Base-by-base conservation (phyloP, 2,113 vertebrate species). In the Lepus timidus region DNA sequence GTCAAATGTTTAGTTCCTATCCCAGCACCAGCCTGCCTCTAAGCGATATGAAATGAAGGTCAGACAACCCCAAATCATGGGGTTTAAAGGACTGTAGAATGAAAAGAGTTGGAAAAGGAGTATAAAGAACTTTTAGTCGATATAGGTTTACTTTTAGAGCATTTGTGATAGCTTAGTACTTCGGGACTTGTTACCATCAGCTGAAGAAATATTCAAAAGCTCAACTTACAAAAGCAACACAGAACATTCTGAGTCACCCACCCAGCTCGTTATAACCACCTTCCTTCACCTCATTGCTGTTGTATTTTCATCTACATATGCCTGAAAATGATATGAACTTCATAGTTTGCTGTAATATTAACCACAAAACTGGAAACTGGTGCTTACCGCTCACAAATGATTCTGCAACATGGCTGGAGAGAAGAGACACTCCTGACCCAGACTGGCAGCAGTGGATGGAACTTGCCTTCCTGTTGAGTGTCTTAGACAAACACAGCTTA, bases 161-260 rank as follows among this genome's bases (percentile, higher is more conserved):
- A 97, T 96, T 96, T 95, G 71, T 93, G 39, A 19, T 82, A 67
- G 88, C 78, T 93, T 84, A 85, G 71, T 67, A 81, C 96, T 98
- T 98, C 96, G 96, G 51, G 73, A 92, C 1, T 84, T 94, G 84
- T 73, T 96, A 96, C 10, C 22, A 86, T 97, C 94, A 96, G 93
- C 85, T 81, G 93, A 93, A 94, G 91, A 89, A 91, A 89, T 49
- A 61, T 91, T 83, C 90, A 89, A 97, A 97, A 39, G 80, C 91
- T 97, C 80, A 91, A 61, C 91, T 96, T 96, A 81, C 68, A 97
- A 93, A 96, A 84, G 70, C 80, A 96, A 78, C 62, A 93, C 71
- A 94, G 90, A 92, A 91, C 61, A 62, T 89, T 87, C 73, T 74
- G 79, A 70, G 49, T 75, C 13, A 14, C 86, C 55, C 75, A 73